Conservation (phyloP, 2,797 vertebrate genomes). For the Gallinago nigripennis region DNA sequence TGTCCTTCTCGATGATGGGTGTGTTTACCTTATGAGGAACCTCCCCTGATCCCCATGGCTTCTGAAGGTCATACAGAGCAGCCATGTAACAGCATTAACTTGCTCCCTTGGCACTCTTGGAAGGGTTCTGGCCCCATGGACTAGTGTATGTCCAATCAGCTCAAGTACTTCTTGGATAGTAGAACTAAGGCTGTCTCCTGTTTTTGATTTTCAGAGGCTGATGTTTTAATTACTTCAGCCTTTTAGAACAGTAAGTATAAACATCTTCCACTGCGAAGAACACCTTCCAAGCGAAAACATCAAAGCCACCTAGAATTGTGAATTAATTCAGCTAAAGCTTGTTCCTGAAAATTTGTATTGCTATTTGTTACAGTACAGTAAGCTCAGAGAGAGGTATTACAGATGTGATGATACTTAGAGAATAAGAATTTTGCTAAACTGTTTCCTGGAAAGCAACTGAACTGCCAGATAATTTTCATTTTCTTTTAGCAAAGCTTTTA, state of each 20-base stretch:
- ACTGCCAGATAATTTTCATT: not conserved
- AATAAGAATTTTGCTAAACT: not conserved
- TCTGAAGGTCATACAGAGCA: not conserved
- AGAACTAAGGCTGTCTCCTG: not conserved
- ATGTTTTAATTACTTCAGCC: not conserved
- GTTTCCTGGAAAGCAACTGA: slow-evolving; percentile 17
- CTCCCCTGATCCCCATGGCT: not conserved
- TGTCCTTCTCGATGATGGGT: not conserved
- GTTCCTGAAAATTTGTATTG: not conserved
- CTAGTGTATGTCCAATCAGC: not conserved
- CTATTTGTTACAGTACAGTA: not conserved
- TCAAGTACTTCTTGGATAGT: not conserved
- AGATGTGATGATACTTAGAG: not conserved
- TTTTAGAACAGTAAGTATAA: not conserved
- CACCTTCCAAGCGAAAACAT: not conserved
- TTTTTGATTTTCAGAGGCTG: not conserved
- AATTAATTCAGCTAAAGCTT: not conserved
- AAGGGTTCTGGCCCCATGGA: not conserved
- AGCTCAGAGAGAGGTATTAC: not conserved
- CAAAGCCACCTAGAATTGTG: not conserved
- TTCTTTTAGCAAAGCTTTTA: not conserved
- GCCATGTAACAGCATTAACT: accelerated
- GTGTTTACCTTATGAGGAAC: not conserved
- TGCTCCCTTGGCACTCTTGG: not conserved
- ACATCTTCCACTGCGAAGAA: not conserved